Evolutionary conservation across 1,140 invertebrate genomes (phyloP), one percentile per base, ranked within the genome.

Genomic region (Drosophila kurseongensis): DNA sequence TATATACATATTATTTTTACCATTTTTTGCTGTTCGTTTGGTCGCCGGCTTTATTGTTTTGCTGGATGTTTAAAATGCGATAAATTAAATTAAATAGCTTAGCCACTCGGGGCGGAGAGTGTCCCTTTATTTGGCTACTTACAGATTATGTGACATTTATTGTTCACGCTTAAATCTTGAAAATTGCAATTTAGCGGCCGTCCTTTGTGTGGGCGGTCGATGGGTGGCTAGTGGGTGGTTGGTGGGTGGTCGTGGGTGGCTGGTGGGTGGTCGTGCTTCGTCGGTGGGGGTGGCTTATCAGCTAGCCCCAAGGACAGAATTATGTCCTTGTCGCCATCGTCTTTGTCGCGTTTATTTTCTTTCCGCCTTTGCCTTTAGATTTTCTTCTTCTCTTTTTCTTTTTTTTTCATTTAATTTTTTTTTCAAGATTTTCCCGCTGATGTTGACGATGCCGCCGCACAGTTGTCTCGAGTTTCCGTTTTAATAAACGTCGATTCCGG

Each of bases 71-170:
- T 88, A 88, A 88, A 88, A 88, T 88, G 83, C 83, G 84, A 88
- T 88, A 88, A 88, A 88, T 88, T 89, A 88, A 83, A 88, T 88
- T 88, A 88, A 88, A 89, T 82, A 76, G 83, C 77, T 61, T 36
- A 60, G 63, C 29, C 29, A 32, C 29, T 32, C 29, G 29, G 29
- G 29, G 29, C 52, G 18, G 35, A 32, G 44, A 29, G 66, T 69
- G 61, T 50, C 66, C 75, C 78, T 85, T 88, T 88, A 89, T 89
- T 88, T 88, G 86, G 83, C 79, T 88, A 88, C 83, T 88, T 88
- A 88, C 83, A 88, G 83, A 88, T 88, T 88, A 88, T 88, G 83
- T 88, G 83, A 88, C 83, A 88, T 88, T 88, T 88, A 88, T 88
- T 88, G 83, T 89, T 88, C 83, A 88, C 83, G 83, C 83, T 88